phyloP scores from a whole-genome alignment of 2,113 vertebrate species.

The Nycticryphes semicollaris region DNA sequence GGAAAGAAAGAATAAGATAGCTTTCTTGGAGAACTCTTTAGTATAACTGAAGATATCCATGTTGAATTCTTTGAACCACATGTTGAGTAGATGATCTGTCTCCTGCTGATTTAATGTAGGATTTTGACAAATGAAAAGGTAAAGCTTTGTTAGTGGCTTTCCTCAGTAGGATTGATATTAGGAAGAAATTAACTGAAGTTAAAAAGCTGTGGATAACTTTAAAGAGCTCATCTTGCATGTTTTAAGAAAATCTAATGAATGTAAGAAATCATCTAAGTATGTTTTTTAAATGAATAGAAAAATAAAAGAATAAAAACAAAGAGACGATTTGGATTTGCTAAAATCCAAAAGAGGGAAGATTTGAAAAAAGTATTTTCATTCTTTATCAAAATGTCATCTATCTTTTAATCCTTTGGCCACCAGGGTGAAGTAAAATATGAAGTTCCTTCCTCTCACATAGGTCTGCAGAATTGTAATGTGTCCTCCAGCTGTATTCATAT shows the following conservation, averaged over 20 bases:
- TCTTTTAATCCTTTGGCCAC: background rate
- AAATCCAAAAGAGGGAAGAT: background rate
- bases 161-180: background rate
- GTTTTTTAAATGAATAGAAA: no score
- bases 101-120: background rate
- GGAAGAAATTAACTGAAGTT: background rate
- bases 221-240: background rate
- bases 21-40: background rate
- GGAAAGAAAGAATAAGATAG: background rate
- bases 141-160: background rate
- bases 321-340: no score
- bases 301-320: no score
- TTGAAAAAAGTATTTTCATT: background rate
- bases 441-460: background rate
- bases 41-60: background rate
- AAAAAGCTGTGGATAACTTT: background rate
- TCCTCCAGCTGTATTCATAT: background rate
- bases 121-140: background rate
- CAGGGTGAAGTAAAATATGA: background rate
- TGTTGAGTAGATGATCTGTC: background rate
- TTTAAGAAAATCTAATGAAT: background rate
- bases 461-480: background rate
- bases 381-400: slow-evolving; percentile 4
- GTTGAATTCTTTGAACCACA: background rate
- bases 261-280: background rate